Base-by-base conservation (phyloP, 2,113 vertebrate species). In the Herpailurus yagouaroundi region DNA sequence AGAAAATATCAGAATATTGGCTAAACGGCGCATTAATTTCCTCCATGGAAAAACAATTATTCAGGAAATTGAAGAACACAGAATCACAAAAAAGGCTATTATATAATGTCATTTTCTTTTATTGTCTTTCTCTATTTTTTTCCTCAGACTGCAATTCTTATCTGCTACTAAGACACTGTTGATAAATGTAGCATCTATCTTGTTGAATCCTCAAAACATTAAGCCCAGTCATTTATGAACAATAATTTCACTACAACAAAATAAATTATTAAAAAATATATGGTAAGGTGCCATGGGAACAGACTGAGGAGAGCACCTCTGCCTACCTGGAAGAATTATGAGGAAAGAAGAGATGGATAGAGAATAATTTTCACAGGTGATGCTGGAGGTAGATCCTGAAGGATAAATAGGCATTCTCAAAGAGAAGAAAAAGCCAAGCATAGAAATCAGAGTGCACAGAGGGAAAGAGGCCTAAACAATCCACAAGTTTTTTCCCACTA, bases 141-240 rank as follows among this genome's bases (percentile, higher is more conserved):
- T 60, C 11, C 48, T 80, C 68, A 31, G 14, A 85, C 38, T 86
- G n/a, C 2, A 94, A 60, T 85, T 89, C 18, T 89, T 60, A 87
- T 73, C 33, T 87, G 50, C 74, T 25, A 50, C 45, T 74, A 79
- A 91, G 10, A 68, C 18, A 68, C 5, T 88, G 12, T 36, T 90
- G 36, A 68, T 41, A 73, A 73, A 87, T 38, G 27, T 16, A 87
- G 36, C 21, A 90, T 27, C 71, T 80, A 13, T 86, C 45, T n/a
- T 81, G 7, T 38, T 81, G 48, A 97, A 89, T 95, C 31, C 83
- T 71, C 66, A 63, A 89, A 89, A 87, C 33, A 16, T 45, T 82
- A 73, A 55, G 36, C 13, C 19, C 8, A 27, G n/a, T 82, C 16
- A 86, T 57, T 18, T 41, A 2, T 71, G 25, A 97, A 88, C 13